Evolutionary conservation across 2,797 vertebrate genomes (phyloP), one percentile per base, ranked within the genome.

Genomic region (Molossus molossus): DNA sequence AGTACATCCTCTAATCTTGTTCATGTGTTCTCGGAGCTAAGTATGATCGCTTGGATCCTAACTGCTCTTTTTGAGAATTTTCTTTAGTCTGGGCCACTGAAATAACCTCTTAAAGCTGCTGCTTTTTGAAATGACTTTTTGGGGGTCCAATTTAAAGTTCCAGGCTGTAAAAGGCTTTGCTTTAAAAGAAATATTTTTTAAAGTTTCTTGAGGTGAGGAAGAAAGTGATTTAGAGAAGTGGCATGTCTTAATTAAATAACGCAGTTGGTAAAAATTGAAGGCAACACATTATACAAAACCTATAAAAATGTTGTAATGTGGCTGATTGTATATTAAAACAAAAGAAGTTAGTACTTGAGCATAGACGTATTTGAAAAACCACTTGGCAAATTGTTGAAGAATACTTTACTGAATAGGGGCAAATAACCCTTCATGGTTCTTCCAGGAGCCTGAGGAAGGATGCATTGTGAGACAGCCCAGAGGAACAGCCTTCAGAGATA

Each of bases 401-500:
- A 37, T 50, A 53, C 21, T 53, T n/a, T 45, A 15, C 20, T 17
- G n/a, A 18, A 69, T 5, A 21, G 8, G 20, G 13, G 1, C 9
- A 79, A 62, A 17, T 37, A 27, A 23, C 6, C 7, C 5, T 70
- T 85, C 9, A 21, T 17, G 50, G 8, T 8, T 58, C 15, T 53
- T 62, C 23, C 21, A 69, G n/a, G 7, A 27, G 9, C 14, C 25
- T 40, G 5, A 50, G 8, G 3, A 3, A 67, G 37, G 64, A 53
- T 1, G 15, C 5, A 27, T 2, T 14, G 4, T 53, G 13, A 4
- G 11, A 45, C 2, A 82, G 4, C 10, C 23, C 9, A 3, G 0
- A 8, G 23, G 0, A 75, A 7, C 10, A 45, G 1, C n/a, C 3
- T 25, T 58, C 18, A 67, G 48, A 90, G 50, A 67, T 82, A 29